Conservation (phyloP, 1,140 invertebrate genomes). For the Diachasma alloeum region DNA sequence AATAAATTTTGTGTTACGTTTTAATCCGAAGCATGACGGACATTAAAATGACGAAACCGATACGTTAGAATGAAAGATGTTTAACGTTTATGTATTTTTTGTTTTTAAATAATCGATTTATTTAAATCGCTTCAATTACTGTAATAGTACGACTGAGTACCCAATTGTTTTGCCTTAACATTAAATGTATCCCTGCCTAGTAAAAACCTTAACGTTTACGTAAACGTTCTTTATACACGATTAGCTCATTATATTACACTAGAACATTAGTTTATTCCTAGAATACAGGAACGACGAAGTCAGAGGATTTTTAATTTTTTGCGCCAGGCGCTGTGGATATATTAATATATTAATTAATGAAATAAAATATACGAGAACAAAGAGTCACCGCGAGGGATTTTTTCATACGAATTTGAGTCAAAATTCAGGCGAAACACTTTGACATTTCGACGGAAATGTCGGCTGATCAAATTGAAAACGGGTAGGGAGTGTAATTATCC, state of each 20-base stretch:
- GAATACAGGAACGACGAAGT: constrained; percentile 23
- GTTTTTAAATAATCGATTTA: constrained; percentile 19
- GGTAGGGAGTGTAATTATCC: constrained; percentile 43
- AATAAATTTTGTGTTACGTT: not conserved
- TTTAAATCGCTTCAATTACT: constrained; percentile 14
- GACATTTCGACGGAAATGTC: not conserved
- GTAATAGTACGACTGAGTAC: constrained; percentile 30
- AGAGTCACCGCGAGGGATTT: not conserved
- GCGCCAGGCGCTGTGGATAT: not conserved
- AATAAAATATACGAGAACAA: not conserved
- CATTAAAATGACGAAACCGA: constrained; percentile 24
- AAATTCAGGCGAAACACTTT: not conserved
- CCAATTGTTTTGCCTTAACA: not conserved
- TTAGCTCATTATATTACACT: not conserved
- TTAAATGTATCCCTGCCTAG: not conserved
- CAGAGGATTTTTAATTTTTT: constrained; percentile 7
- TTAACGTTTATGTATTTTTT: constrained; percentile 12
- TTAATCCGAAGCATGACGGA: not conserved
- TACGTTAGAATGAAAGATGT: constrained; percentile 26
- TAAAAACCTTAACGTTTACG: not conserved
- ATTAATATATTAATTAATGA: constrained; percentile 12
- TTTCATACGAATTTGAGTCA: constrained; percentile 6
- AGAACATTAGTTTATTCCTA: not conserved
- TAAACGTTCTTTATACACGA: not conserved
- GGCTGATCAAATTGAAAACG: constrained; percentile 46